Evolutionary conservation across 2,888 invertebrate genomes (phyloP).

Genomic region (Caenorhabditis sulstoni): DNA sequence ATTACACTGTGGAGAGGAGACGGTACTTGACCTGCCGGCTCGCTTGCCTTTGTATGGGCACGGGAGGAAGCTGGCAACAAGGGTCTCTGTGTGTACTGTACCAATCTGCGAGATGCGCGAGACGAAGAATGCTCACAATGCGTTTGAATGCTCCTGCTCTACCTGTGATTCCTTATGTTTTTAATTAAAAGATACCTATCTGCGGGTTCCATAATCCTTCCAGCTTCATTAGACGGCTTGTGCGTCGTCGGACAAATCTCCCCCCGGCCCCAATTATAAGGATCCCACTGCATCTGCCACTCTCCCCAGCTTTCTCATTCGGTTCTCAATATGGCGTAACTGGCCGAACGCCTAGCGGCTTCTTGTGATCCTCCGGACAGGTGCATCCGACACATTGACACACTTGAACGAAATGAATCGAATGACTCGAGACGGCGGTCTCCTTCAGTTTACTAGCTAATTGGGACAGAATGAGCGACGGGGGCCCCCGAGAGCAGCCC

Average conservation of each 20-base stretch:
- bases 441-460: constrained; percentile 34
- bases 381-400: constrained; percentile 60
- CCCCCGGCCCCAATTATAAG: constrained; percentile 22
- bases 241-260: constrained; percentile 9
- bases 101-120: constrained; percentile 31
- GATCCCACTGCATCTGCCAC: constrained; percentile 35
- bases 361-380: constrained; percentile 28
- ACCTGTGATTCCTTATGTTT: constrained; percentile 16
- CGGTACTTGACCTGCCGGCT: constrained; percentile 52
- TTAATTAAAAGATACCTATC: constrained; percentile 40
- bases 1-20: constrained; percentile 45
- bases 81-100: constrained; percentile 36
- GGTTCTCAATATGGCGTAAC: constrained; percentile 59
- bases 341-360: constrained; percentile 21
- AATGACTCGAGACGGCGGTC: constrained; percentile 12
- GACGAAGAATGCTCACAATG: neutral
- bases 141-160: constrained; percentile 11
- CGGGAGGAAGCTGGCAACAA: constrained; percentile 46
- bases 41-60: constrained; percentile 54
- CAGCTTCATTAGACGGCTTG: constrained; percentile 39
- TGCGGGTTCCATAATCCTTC: constrained; percentile 6
- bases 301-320: constrained; percentile 26
- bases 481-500: neutral
- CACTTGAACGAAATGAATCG: constrained; percentile 51
- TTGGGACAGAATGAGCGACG: constrained; percentile 39